A percentile compares a stretch with the other conserved stretches of the same genome.
Conservation (phyloP, 2,797 vertebrate genomes). For the Hylomyscus alleni region DNA sequence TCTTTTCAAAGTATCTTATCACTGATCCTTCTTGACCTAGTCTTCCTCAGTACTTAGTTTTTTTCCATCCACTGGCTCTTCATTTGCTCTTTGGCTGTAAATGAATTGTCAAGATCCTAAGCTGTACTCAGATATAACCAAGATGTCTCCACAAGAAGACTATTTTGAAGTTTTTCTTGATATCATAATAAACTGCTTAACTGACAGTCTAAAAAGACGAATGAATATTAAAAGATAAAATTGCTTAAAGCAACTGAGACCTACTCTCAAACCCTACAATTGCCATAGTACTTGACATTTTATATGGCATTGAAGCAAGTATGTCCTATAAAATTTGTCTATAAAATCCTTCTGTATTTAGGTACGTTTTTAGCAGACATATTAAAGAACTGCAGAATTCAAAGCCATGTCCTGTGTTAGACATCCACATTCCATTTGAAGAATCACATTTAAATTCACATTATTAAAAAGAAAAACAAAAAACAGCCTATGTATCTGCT, state of each 20-base stretch:
- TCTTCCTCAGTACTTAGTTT: too few relatives aligned
- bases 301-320: neutral
- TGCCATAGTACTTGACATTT: neutral
- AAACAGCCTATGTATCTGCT: neutral
- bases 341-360: neutral
- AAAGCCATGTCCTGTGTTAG: neutral
- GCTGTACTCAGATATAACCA: too few relatives aligned
- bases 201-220: too few relatives aligned
- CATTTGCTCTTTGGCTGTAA: neutral
- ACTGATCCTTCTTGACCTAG: too few relatives aligned
- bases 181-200: neutral
- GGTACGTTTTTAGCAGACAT: neutral
- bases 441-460: neutral
- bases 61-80: too few relatives aligned
- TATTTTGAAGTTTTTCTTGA: neutral
- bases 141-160: neutral
- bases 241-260: neutral
- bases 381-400: neutral
- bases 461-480: too few relatives aligned
- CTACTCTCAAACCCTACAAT: neutral
- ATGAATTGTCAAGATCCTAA: neutral
- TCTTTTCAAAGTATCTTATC: too few relatives aligned
- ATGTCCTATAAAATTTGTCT: neutral
- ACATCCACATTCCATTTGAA: neutral
- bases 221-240: neutral